Evolutionary conservation across 2,113 vertebrate genomes (phyloP).

Genomic region (Otis tarda): DNA sequence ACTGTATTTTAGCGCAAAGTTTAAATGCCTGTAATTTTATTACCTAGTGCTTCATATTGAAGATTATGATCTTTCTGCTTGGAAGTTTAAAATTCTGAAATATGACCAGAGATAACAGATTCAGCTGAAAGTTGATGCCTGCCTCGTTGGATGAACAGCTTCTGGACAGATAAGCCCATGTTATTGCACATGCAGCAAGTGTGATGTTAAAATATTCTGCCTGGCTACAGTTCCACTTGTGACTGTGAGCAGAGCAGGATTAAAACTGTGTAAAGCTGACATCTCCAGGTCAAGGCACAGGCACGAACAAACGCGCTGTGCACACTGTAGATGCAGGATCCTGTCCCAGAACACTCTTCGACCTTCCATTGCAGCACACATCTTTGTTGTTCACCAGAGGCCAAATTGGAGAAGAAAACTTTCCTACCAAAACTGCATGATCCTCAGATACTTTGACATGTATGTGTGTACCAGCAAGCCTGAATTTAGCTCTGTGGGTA

Average conservation of each 20-base stretch:
- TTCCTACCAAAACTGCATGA: fast-evolving
- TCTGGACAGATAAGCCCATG: background rate
- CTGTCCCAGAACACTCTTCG: background rate
- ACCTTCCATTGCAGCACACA: background rate
- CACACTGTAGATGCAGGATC: background rate
- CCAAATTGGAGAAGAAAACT: background rate
- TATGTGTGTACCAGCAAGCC: fast-evolving
- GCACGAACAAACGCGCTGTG: background rate
- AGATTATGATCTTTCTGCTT: background rate
- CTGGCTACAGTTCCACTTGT: background rate
- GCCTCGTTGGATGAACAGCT: background rate
- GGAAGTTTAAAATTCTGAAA: background rate
- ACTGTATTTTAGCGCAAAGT: background rate
- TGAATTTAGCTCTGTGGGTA: background rate
- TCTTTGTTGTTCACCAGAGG: background rate
- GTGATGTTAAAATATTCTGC: background rate
- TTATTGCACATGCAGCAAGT: background rate
- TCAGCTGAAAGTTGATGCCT: background rate
- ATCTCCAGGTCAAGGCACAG: slow-evolving; percentile 28
- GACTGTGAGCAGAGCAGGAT: background rate
- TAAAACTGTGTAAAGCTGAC: background rate
- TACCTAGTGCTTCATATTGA: background rate
- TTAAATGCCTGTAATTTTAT: background rate
- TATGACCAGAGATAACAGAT: background rate
- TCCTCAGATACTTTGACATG: background rate